Conservation (phyloP, 2,797 vertebrate species). For the Muscicapa striata region DNA sequence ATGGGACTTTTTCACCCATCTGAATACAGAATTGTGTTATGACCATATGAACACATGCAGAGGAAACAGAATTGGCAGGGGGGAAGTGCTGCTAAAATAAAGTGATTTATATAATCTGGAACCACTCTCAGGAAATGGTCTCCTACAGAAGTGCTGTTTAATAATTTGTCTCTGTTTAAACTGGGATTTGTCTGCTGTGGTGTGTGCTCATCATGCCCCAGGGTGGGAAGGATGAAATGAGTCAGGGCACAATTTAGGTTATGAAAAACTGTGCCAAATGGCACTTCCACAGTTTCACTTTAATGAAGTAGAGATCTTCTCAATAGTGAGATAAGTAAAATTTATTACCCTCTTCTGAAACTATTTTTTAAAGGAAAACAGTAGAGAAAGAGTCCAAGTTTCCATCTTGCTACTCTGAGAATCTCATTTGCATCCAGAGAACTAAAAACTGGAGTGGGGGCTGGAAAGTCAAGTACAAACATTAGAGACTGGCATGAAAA, state of each 20-base stretch:
- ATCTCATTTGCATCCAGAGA: not conserved
- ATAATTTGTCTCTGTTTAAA: constrained; percentile 51
- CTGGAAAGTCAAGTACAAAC: not conserved
- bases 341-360: not conserved
- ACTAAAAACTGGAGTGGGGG: not conserved
- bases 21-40: not conserved
- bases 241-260: not conserved
- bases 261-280: not conserved
- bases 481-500: not conserved
- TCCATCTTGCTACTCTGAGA: not conserved
- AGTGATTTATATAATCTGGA: constrained; percentile 52
- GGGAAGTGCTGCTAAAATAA: not conserved
- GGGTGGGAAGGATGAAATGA: not conserved
- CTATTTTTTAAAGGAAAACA: not conserved
- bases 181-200: not conserved
- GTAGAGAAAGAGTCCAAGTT: not conserved
- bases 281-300: not conserved
- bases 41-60: not conserved
- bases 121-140: constrained; percentile 5
- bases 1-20: constrained; percentile 41
- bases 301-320: not conserved
- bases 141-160: constrained; percentile 5
- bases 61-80: not conserved
- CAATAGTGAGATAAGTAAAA: not conserved
- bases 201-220: not conserved